These are phyloP conservation scores for Ceratina japonica DNA, from an alignment of 1,140 invertebrate species.

Conservation along the genomic window DNA sequence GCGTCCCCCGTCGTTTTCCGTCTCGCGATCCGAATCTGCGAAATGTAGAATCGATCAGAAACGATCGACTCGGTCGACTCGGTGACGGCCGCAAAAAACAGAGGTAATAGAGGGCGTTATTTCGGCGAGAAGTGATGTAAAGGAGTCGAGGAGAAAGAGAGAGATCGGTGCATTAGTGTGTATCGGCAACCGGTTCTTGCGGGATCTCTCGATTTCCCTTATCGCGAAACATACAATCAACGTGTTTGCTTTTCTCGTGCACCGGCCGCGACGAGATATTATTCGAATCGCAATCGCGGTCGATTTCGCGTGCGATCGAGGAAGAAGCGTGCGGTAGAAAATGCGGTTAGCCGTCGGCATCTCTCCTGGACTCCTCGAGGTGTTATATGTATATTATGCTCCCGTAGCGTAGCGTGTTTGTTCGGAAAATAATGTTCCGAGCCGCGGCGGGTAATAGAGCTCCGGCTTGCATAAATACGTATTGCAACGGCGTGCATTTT, in stretches of 20 bases:
- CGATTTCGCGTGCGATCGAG: background rate
- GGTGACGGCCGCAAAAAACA: background rate
- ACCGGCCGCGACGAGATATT: background rate
- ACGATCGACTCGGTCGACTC: background rate
- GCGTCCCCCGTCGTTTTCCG: constrained; percentile 23
- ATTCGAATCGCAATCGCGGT: constrained; percentile 8
- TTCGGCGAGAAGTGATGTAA: background rate
- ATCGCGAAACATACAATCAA: constrained; percentile 25
- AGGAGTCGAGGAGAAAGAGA: constrained; percentile 3
- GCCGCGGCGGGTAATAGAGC: background rate
- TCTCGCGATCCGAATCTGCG: background rate
- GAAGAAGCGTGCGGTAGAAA: background rate
- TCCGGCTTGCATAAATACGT: background rate
- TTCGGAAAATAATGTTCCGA: constrained; percentile 3
- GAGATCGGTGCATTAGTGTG: constrained; percentile 1
- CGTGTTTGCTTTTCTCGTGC: constrained; percentile 23
- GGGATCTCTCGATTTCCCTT: constrained; percentile 29
- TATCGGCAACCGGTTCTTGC: constrained; percentile 40
- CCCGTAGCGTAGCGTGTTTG: background rate
- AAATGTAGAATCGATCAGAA: background rate
- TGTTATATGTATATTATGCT: background rate
- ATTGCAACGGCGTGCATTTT: background rate
- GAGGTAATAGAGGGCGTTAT: background rate
- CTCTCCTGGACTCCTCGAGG: background rate
- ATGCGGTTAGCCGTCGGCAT: background rate